Conservation (phyloP, 2,888 invertebrate species). For the Drosophila robusta region DNA sequence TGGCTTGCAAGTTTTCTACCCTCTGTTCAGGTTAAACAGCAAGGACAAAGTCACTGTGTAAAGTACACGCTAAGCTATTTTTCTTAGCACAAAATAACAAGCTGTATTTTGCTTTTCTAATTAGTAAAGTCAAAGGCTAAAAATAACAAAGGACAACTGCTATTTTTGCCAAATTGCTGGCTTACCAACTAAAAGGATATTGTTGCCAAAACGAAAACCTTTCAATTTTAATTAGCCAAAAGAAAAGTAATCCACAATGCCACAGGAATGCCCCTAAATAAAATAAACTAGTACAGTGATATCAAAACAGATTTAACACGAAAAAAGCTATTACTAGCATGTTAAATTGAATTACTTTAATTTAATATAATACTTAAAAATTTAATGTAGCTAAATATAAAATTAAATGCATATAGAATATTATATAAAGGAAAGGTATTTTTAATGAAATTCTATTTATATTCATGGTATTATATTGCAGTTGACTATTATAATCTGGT, state of each 20-base stretch:
- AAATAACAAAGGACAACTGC: conserved; percentile 32
- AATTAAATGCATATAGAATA: too few species aligned
- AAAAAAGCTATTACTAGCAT: background rate
- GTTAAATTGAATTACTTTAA: too few species aligned
- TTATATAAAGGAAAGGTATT: too few species aligned
- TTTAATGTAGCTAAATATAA: too few species aligned
- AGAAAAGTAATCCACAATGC: conserved; percentile 9
- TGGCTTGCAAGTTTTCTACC: background rate
- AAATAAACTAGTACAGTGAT: conserved; percentile 6
- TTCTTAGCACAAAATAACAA: background rate
- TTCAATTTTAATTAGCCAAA: conserved; percentile 50
- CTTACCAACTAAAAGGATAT: conserved; percentile 45
- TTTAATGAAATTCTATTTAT: too few species aligned
- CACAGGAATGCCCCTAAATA: background rate
- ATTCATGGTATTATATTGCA: too few species aligned
- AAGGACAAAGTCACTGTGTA: background rate
- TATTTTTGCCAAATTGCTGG: conserved; percentile 24
- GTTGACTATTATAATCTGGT: too few species aligned
- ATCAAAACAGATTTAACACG: background rate
- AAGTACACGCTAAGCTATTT: background rate
- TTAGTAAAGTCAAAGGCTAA: conserved; percentile 48
- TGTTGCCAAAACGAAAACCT: conserved; percentile 23
- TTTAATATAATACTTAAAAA: too few species aligned
- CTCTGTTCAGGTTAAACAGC: background rate
- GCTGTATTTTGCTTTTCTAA: conserved; percentile 31